A percentile compares a stretch with the other conserved stretches of the same genome.
These are phyloP conservation scores for Lepidurus couesii DNA, from an alignment of 1,140 invertebrate species.

Conservation along the genomic window DNA sequence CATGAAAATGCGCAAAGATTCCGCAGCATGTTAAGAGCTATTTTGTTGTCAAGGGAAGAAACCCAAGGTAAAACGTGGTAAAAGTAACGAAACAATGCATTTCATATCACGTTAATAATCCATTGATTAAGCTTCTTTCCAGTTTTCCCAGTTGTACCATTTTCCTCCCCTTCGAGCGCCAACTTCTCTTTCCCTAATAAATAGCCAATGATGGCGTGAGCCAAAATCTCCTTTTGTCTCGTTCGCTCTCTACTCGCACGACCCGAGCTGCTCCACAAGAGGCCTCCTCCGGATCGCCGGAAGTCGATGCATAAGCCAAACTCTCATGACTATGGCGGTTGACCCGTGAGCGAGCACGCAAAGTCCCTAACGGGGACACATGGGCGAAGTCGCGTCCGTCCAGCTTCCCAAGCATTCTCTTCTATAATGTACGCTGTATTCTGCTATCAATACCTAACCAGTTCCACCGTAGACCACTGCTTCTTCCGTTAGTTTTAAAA, in stretches of 20 bases:
- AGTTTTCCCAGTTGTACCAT: background rate
- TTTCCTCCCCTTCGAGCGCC: background rate
- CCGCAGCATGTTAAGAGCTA: background rate
- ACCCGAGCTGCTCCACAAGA: background rate
- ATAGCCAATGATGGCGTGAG: constrained; percentile 3
- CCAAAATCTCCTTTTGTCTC: background rate
- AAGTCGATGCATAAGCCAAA: constrained; percentile 15
- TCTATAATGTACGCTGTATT: background rate
- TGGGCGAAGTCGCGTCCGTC: background rate
- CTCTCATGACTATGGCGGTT: constrained; percentile 1
- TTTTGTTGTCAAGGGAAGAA: background rate
- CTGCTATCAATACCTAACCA: background rate
- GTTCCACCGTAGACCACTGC: background rate
- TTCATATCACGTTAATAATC: background rate
- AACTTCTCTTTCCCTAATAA: background rate
- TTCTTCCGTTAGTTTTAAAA: background rate
- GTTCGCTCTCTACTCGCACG: background rate
- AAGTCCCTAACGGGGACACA: background rate
- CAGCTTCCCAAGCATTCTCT: background rate
- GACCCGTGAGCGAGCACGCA: background rate
- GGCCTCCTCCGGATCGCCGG: background rate
- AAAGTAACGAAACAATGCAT: background rate
- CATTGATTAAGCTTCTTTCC: background rate
- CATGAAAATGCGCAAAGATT: background rate
- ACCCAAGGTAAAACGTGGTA: background rate